phyloP scores from a whole-genome alignment of 2,888 invertebrate species.

The Ramazzottius varieornatus region DNA sequence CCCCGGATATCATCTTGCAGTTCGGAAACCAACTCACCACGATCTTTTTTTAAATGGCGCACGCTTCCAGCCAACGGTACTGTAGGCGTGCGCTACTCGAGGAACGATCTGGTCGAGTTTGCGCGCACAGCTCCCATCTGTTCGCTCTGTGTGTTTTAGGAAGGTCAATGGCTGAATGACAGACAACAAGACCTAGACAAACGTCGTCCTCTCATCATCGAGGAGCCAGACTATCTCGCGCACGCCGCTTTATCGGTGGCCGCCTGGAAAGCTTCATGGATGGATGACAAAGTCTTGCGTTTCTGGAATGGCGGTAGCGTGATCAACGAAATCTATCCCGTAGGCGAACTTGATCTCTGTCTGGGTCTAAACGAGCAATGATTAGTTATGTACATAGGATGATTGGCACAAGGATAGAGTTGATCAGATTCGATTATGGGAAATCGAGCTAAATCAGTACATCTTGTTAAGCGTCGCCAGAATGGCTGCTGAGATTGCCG shows the following conservation, averaged over 20 bases:
- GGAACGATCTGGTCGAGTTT: too few species aligned
- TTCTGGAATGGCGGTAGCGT: background rate
- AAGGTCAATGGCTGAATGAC: background rate
- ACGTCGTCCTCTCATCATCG: background rate
- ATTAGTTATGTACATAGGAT: background rate
- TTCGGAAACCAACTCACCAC: too few species aligned
- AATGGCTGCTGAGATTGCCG: background rate
- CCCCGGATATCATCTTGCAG: too few species aligned
- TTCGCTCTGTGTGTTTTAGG: background rate
- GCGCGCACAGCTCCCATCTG: too few species aligned
- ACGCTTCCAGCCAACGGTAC: too few species aligned
- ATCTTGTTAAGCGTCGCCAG: background rate
- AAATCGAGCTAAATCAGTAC: background rate
- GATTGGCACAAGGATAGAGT: background rate
- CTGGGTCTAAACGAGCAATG: too few species aligned
- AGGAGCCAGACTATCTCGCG: background rate
- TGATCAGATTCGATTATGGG: background rate
- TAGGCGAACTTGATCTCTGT: too few species aligned
- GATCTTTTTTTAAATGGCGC: too few species aligned
- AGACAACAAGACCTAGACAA: background rate
- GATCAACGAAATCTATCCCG: background rate
- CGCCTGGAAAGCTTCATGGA: background rate
- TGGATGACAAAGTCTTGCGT: background rate
- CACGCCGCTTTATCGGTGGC: background rate
- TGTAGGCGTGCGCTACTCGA: too few species aligned